Evolutionary conservation across 2,797 vertebrate genomes (phyloP), one percentile per base, ranked within the genome.

Genomic region (Malacoctenus gilli): DNA sequence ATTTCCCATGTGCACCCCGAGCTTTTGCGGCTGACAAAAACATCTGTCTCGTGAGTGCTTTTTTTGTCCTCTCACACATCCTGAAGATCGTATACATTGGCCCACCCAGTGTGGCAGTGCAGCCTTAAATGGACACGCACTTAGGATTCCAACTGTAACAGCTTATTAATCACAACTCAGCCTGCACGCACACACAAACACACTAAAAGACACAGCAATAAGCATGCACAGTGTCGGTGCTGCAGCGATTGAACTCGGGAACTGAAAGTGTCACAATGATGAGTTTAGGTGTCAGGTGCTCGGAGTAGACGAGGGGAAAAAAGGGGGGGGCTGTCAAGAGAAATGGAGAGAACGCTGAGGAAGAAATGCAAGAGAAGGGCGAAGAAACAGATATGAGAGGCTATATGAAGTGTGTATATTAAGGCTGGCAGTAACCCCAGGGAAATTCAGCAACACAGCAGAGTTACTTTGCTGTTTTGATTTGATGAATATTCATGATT

Each of bases 401-500:
- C 13, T 37, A 28, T 53, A 21, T 38, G 59, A 35, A 15, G 28
- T 40, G 8, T 23, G 30, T 56, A 59, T 55, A 42, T 62, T 10
- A 53, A 68, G 63, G 25, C 14, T 52, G 67, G 74, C 57, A 54
- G 64, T n/a, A 55, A 73, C 63, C 42, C 34, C 0, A 8, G 57
- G 70, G 53, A 83, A 49, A 75, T 61, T 73, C 66, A 59, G 61
- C 58, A 61, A 49, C 57, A 15, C 46, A 44, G 67, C 63, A 36
- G 30, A 64, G 55, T 69, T 72, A 59, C 60, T 62, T 35, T 61
- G 35, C 68, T 61, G 58, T 48, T 69, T 46, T 65, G 49, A 77
- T 77, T 50, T 40, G 55, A 83, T 84, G 80, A 83, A 85, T 86
- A 85, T 85, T 82, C 80, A 82, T 78, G 40, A 55, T 52, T 12